These are phyloP conservation scores for Gambelia wislizenii DNA, from an alignment of 2,797 vertebrate genomes.

Conservation along the genomic window DNA sequence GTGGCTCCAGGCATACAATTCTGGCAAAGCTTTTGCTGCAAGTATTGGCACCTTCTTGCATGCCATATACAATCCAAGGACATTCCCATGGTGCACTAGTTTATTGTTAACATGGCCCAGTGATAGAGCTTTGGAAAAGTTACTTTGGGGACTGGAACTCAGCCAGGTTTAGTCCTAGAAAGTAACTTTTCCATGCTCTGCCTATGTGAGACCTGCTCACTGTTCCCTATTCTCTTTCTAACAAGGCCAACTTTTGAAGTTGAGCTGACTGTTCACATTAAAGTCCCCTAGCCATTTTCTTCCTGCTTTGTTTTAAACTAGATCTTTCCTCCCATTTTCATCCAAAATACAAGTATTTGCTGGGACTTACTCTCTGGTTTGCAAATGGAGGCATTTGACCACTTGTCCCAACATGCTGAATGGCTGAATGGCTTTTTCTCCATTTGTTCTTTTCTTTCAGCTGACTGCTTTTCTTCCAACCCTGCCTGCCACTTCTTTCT, in stretches of 20 bases:
- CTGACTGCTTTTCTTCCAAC: constrained; percentile 49
- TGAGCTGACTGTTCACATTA: background rate
- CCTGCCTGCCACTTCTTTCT: constrained; percentile 59
- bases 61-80: background rate
- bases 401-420: constrained; percentile 61
- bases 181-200: background rate
- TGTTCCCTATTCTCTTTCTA: background rate
- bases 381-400: constrained; percentile 40
- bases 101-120: background rate
- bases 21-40: background rate
- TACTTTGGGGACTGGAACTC: background rate
- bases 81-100: too few species aligned
- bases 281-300: background rate
- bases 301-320: background rate
- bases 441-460: constrained; percentile 62
- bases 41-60: background rate
- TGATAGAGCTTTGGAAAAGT: background rate
- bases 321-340: constrained; percentile 28
- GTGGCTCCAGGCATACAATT: background rate
- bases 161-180: background rate
- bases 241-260: background rate
- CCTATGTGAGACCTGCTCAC: background rate
- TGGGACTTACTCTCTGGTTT: constrained; percentile 47
- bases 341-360: constrained; percentile 38
- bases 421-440: constrained; percentile 57